Evolutionary conservation across 2,113 vertebrate species (phyloP), one percentile per base, ranked within the genome.

Genomic region (Elanoides forficatus): DNA sequence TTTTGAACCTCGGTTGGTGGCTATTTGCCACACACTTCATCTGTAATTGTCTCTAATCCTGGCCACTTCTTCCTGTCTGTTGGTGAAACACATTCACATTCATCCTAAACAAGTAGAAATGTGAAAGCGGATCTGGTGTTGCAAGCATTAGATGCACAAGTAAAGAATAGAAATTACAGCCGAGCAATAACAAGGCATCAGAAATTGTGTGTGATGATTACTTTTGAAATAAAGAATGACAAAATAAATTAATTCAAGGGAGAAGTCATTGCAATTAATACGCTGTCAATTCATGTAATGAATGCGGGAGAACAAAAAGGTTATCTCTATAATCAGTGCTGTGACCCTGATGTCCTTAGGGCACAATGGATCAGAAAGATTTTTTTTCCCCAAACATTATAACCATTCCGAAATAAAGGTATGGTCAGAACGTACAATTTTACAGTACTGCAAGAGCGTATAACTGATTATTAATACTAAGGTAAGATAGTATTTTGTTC

Each of bases 201-300:
- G 63, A 93, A 93, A 92, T 20, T 43, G 60, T 81, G 55, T 65
- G 48, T 43, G 55, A 87, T 2, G 29, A 68, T 96, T 96, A 94
- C 34, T 91, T 95, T 91, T 92, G 86, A 97, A 96, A 94, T 90
- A 96, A 95, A 95, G 92, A 93, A 89, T 81, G 84, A 81, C 72
- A 87, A 96, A 96, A 95, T 93, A 96, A 89, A 97, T 97, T 85
- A 95, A 96, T 98, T 97, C 95, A 95, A 88, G 83, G 81, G 67
- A 91, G 95, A 93, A 59, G 59, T 58, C 65, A 68, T 66, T 86
- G 86, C 88, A 94, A 95, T 97, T 96, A 97, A 95, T 96, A 96
- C 62, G 30, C 93, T 91, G 84, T 73, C 62, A 84, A 88, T 95
- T 66, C 60, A 50, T 74, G 40, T 94, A 95, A 91, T 84, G 78